Base-by-base conservation (phyloP, 2,797 vertebrate species). In the Ctenosaura bakeri region DNA sequence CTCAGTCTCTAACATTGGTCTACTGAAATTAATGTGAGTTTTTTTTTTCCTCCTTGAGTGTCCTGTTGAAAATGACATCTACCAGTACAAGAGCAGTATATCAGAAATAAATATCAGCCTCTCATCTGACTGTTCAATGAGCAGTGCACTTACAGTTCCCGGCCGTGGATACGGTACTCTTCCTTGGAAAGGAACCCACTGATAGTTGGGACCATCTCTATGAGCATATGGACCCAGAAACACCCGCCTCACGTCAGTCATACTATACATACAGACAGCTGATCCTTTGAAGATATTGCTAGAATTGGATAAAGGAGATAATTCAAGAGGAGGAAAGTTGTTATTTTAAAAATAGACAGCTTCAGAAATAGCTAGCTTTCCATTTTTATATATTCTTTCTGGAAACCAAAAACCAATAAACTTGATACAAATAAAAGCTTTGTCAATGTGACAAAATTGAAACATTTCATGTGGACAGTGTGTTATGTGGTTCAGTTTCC, bases 231-330 rank as follows among this genome's bases (percentile, higher is more conserved):
- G 99, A 54, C 99, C 99, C 50, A 99, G 97, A 94, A 99, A 99
- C 0, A 99, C 99, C 93, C 99, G 98, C 89, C 99, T 97, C 80
- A 99, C 98, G 79, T 99, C 99, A 0, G 98, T 97, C 98, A 99
- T 99, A 96, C 98, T 99, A 95, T 99, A 99, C 98, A 99, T 98
- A 22, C 99, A 99, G 82, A 99, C 98, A 0, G 99, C 99, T 29
- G 99, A 99, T 2, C 99, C 99, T 96, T 98, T 99, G 96, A 99
- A 99, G 97, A 99, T 99, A 95, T 99, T 99, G 95, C 99, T 99
- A 92, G 82, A 95, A 94, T 92, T 0, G 59, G 62, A 32, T 5
- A 88, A 73, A 74, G 24, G 13, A 74, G 32, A 79, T 66, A 93
- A 14, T 42, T 87, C 4, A 50, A 29, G 90, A 90, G n/a, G 93